phyloP scores from a whole-genome alignment of 1,140 invertebrate species.

The Cardiocondyla obscurior region DNA sequence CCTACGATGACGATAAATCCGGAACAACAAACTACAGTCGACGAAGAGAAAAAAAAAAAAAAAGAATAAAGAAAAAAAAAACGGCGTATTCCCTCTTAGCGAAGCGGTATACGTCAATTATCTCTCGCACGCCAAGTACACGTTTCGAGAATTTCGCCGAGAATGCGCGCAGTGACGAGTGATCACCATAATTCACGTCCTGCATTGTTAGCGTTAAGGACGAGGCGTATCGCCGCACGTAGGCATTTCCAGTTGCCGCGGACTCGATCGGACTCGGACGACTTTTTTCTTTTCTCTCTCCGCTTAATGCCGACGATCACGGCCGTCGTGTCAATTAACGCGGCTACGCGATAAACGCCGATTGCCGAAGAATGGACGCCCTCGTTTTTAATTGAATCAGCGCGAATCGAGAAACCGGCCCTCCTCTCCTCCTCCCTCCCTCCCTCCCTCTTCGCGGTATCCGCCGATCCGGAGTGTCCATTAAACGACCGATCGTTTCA shows the following conservation, averaged over 20 bases:
- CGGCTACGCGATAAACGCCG: slow-evolving; percentile 56
- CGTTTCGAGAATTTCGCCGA: slow-evolving; percentile 44
- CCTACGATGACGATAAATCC: not conserved
- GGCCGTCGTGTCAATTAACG: slow-evolving; percentile 70
- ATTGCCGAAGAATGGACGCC: slow-evolving; percentile 59
- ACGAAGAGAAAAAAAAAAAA: too few species aligned
- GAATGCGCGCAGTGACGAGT: slow-evolving; percentile 21
- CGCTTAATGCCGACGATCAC: slow-evolving; percentile 60
- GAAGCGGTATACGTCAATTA: slow-evolving; percentile 40
- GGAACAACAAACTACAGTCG: not conserved
- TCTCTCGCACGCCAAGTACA: slow-evolving; percentile 9
- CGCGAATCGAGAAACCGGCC: slow-evolving; percentile 61
- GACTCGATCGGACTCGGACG: slow-evolving; percentile 44
- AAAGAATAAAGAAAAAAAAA: too few species aligned
- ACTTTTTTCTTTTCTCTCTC: too few species aligned
- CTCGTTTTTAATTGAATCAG: slow-evolving; percentile 72
- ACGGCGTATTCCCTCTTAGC: not conserved
- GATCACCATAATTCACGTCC: slow-evolving; percentile 54
- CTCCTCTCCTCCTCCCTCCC: not conserved
- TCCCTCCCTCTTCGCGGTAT: slow-evolving; percentile 14
- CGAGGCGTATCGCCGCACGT: slow-evolving; percentile 27
- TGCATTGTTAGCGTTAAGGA: slow-evolving; percentile 54
- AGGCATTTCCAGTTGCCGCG: slow-evolving; percentile 9
- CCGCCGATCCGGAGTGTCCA: slow-evolving; percentile 58
- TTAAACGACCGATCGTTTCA: slow-evolving; percentile 69